Conservation (phyloP, 2,113 vertebrate genomes). For the Epinephelus fuscoguttatus region DNA sequence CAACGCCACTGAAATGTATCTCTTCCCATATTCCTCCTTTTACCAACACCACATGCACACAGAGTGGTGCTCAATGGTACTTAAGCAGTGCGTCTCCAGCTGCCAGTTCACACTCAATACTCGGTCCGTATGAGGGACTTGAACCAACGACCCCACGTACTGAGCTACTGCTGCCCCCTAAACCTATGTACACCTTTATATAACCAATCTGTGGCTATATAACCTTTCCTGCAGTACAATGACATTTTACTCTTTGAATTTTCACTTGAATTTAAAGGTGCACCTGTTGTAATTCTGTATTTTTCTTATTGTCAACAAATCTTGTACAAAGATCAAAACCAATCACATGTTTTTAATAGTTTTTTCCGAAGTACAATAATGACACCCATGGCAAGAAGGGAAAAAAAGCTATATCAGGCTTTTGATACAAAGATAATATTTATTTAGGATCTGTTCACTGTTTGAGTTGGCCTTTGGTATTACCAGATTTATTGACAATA, state of each 20-base stretch:
- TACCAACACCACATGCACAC: no score
- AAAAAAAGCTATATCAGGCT: neutral
- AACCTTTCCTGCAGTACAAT: neutral
- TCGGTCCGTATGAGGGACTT: no score
- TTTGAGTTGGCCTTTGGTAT: neutral
- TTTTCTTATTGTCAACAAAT: neutral
- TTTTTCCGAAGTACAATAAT: neutral
- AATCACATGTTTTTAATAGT: neutral
- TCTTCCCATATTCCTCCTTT: no score
- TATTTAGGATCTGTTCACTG: neutral
- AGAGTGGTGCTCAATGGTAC: no score
- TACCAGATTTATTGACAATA: neutral
- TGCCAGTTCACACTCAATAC: no score
- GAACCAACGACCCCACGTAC: no score
- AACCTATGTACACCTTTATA: no score
- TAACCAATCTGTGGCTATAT: neutral
- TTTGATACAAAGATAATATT: neutral
- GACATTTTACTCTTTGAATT: neutral
- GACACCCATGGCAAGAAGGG: neutral
- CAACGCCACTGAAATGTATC: no score
- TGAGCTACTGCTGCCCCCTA: no score
- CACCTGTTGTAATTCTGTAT: neutral
- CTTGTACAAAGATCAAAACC: neutral
- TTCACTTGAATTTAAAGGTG: neutral
- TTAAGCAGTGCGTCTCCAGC: no score